phyloP scores from a whole-genome alignment of 2,113 vertebrate genomes.

The Melanocharis versteri region DNA sequence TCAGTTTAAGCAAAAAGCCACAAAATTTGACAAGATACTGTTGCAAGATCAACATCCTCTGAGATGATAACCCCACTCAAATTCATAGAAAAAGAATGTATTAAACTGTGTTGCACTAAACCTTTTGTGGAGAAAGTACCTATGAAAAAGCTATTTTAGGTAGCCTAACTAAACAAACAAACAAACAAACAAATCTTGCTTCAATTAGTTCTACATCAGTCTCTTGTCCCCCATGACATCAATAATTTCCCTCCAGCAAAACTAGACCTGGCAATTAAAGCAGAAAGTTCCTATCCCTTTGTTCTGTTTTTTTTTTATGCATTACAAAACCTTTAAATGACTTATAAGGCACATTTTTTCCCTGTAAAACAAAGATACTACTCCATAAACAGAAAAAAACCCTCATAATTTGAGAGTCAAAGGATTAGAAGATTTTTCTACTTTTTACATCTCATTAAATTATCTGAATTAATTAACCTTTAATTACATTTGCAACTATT shows the following conservation, averaged over 20 bases:
- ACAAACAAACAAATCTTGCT: neutral
- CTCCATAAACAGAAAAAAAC: neutral
- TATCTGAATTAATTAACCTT: slow-evolving; percentile 51
- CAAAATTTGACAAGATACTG: neutral
- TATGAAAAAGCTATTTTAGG: neutral
- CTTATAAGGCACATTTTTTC: neutral
- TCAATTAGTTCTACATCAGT: neutral
- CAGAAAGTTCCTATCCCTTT: neutral
- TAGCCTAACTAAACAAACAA: neutral
- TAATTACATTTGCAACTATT: slow-evolving; percentile 19
- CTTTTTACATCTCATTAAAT: neutral
- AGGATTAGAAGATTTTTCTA: neutral
- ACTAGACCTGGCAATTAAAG: neutral
- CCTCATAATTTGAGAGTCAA: neutral
- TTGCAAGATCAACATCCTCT: neutral
- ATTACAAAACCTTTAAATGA: neutral
- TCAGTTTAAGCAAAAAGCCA: neutral
- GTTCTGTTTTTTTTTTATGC: neutral
- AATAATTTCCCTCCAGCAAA: neutral
- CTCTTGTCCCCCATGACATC: neutral
- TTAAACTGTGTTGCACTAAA: neutral
- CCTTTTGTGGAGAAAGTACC: neutral
- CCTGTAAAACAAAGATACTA: neutral
- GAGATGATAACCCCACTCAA: neutral
- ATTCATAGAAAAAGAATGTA: neutral